Base-by-base conservation (phyloP, 2,797 vertebrate genomes). In the Sternarchorhynchus goeldii region DNA sequence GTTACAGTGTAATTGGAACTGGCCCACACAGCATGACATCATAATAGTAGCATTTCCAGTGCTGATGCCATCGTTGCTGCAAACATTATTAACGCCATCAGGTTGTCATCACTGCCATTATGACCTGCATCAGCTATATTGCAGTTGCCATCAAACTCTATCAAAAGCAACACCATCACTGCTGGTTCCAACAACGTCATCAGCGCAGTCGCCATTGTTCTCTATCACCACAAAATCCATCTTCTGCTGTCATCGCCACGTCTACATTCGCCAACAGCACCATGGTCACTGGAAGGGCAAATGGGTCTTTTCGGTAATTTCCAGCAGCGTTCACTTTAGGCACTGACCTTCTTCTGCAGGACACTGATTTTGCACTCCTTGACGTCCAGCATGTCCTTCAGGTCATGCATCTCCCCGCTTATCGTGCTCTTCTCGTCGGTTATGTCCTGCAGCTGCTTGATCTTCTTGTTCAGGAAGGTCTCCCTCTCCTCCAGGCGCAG, bases 381-480 rank as follows among this genome's bases (percentile, higher is more conserved):
- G 77, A 99, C 97, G 81, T 99, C 97, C 88, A 98, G 88, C 97
- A 99, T 99, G 85, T 98, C 96, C 88, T 99, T 99, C 93, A 99
- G 95, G 86, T 99, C 97, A 55, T 94, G 85, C 85, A 98, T 97
- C 89, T 99, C 97, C 80, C 97, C 96, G 0, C 93, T 94, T 16
- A 99, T 86, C 0, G 96, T 98, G 87, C 96, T 95, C 77, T 98
- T 99, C 89, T 99, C 97, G 85, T 99, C 97, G 0, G 93, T 95
- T 82, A 99, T 90, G 88, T 98, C 97, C 88, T 98, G 96, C 58
- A 98, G 92, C 91, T 99, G 97, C 84, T 98, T 97, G n/a, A 94
- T 96, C 91, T 99, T 99, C 91, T 98, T 98, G 85, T 95, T 96
- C 71, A 99, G 90, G 77, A 98, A 94, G 25, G 95, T 95, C 86